Conservation (phyloP, 2,888 invertebrate genomes). For the Phengaris alcon region DNA sequence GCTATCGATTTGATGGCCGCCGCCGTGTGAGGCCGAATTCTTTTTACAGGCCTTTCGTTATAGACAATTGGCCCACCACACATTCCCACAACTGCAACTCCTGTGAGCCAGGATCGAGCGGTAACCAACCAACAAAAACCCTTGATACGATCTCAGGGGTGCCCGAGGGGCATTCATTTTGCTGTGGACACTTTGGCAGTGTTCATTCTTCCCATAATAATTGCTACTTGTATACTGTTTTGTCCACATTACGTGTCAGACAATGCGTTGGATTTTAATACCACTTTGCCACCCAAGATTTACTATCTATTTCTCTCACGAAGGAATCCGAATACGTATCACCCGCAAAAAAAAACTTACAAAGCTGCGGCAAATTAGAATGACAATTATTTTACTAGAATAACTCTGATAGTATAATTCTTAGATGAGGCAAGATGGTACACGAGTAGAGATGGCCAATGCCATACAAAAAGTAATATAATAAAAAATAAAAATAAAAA, state of each 20-base stretch:
- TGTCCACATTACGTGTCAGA: neutral
- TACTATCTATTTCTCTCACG: neutral
- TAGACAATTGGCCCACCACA: neutral
- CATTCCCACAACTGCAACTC: too few species aligned
- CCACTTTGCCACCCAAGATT: slow-evolving; percentile 15
- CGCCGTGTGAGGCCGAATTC: slow-evolving; percentile 47
- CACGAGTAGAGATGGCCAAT: too few species aligned
- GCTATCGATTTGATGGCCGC: slow-evolving; percentile 52
- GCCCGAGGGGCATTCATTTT: neutral
- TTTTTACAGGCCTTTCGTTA: slow-evolving; percentile 36
- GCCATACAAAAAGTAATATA: too few species aligned
- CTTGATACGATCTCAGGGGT: neutral
- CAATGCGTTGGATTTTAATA: neutral
- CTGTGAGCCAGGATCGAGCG: too few species aligned
- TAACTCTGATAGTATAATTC: neutral
- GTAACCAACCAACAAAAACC: too few species aligned
- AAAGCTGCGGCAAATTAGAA: too few species aligned
- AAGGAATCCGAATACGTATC: neutral
- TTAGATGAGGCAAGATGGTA: neutral
- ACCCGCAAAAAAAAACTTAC: too few species aligned
- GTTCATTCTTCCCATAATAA: neutral
- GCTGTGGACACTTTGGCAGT: neutral
- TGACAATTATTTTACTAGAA: neutral
- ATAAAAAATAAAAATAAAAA: too few species aligned
- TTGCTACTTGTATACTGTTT: slow-evolving; percentile 1